Conservation (phyloP, 1,140 invertebrate genomes). For the Pectinophora gossypiella region DNA sequence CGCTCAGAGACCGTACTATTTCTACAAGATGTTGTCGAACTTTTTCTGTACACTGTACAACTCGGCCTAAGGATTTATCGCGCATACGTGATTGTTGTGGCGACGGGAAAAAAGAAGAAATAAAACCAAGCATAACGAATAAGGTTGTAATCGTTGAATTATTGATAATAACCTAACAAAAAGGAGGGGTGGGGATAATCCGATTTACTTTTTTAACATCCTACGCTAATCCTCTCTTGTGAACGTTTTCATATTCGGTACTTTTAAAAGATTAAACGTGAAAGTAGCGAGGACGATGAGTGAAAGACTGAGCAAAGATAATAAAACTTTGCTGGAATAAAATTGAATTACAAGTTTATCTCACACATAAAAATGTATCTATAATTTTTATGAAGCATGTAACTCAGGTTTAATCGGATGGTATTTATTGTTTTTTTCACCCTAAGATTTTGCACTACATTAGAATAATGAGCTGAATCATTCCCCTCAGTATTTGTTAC, state of each 20-base stretch:
- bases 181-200: not conserved
- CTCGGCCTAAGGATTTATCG: slow-evolving; percentile 7
- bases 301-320: not conserved
- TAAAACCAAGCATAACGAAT: slow-evolving; percentile 1
- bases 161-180: not conserved
- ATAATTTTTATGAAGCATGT: too few species aligned
- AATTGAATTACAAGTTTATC: too few species aligned
- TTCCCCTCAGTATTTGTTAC: too few species aligned
- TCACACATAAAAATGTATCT: too few species aligned
- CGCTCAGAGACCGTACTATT: not conserved
- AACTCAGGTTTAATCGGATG: too few species aligned
- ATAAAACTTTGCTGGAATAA: not conserved
- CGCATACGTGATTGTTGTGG: slow-evolving; percentile 2
- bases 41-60: not conserved
- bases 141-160: not conserved
- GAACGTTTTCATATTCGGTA: not conserved
- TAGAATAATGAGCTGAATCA: too few species aligned
- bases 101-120: slow-evolving; percentile 1
- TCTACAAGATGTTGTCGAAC: not conserved
- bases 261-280: not conserved
- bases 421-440: too few species aligned
- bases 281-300: too few species aligned
- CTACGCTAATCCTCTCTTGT: not conserved
- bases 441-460: too few species aligned
- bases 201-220: not conserved